Evolutionary conservation across 2,888 invertebrate genomes (phyloP).

Genomic region (Pristionchus japonicus): DNA sequence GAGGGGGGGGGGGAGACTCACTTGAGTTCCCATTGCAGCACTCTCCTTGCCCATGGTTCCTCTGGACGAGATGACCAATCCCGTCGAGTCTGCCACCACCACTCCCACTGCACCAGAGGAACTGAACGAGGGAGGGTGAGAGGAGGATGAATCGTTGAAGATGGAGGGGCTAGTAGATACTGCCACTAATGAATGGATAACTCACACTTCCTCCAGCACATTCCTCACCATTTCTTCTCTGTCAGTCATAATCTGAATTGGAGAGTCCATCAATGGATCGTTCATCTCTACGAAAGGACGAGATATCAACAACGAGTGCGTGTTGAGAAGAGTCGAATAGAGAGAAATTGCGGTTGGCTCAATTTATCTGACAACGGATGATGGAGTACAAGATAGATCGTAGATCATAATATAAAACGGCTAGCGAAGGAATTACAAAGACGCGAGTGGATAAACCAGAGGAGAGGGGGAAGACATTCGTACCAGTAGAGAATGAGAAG

Average conservation of each 20-base stretch:
- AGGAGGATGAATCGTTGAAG: neutral
- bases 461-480: neutral
- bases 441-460: neutral
- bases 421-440: too few relatives aligned
- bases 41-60: constrained; percentile 16
- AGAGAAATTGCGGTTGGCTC: neutral
- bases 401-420: neutral
- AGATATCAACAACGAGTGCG: neutral
- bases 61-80: neutral
- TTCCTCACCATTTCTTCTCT: constrained; percentile 33
- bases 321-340: neutral
- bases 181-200: neutral
- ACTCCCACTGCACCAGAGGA: neutral
- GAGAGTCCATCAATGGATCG: neutral
- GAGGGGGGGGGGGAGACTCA: neutral
- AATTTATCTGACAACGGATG: neutral
- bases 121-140: neutral
- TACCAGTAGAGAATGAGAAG: constrained; percentile 8
- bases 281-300: neutral
- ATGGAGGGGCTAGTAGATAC: neutral
- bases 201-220: constrained; percentile 44
- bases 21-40: constrained; percentile 45
- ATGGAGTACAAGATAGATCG: neutral
- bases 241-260: neutral
- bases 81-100: constrained; percentile 4